Conservation (phyloP, 2,797 vertebrate genomes). For the Pseudopleuronectes americanus region DNA sequence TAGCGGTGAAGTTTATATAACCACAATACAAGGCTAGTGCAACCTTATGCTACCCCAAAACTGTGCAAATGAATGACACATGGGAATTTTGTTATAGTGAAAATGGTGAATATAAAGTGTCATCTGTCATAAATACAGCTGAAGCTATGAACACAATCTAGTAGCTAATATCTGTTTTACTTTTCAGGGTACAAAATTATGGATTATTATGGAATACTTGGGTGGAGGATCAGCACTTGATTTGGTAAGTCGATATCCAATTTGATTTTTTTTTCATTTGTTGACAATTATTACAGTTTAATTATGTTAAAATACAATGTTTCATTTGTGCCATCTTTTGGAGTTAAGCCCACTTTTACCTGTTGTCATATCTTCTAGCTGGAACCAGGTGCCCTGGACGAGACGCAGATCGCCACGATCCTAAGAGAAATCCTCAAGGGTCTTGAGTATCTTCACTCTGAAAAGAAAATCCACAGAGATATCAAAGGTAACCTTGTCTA, state of each 20-base stretch:
- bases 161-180: slow-evolving; percentile 22
- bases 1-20: no score
- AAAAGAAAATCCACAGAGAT: slow-evolving; percentile 99
- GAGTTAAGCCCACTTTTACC: neutral
- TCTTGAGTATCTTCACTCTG: slow-evolving; percentile 97
- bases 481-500: slow-evolving; percentile 90
- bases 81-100: neutral
- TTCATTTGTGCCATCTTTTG: neutral
- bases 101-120: neutral
- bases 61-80: no score
- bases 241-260: slow-evolving; percentile 86
- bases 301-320: neutral
- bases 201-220: slow-evolving; percentile 99
- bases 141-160: slow-evolving; percentile 3
- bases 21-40: no score
- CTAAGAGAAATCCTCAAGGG: slow-evolving; percentile 97
- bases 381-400: slow-evolving; percentile 94
- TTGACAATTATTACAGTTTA: neutral
- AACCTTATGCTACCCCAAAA: no score
- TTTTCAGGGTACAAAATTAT: slow-evolving; percentile 95
- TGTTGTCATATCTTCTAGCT: slow-evolving; percentile 77
- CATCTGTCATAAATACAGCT: neutral
- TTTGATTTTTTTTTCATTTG: neutral
- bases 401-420: slow-evolving; percentile 96
- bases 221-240: slow-evolving; percentile 97